Conservation (phyloP, 2,113 vertebrate species). For the Tautogolabrus adspersus region DNA sequence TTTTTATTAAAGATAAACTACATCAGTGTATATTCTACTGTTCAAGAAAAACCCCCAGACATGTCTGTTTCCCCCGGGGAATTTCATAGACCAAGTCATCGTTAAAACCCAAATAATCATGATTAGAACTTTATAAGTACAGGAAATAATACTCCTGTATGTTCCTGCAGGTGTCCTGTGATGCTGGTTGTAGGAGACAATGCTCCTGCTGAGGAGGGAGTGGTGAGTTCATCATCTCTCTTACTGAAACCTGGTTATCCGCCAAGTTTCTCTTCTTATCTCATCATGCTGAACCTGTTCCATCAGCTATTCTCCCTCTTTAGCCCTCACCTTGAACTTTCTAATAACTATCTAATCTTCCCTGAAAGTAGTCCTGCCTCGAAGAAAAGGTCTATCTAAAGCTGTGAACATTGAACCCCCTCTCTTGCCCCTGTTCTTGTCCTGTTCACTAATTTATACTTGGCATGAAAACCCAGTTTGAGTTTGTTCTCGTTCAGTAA, state of each 20-base stretch:
- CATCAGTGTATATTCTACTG: too few relatives aligned
- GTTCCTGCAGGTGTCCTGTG: constrained; percentile 88
- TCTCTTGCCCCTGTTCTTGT: neutral
- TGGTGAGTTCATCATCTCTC: constrained; percentile 86
- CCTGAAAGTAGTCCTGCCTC: neutral
- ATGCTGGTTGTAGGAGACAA: constrained; percentile 99
- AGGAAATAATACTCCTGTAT: too few relatives aligned
- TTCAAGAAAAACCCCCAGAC: too few relatives aligned
- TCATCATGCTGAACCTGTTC: neutral
- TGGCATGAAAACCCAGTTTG: constrained; percentile 5
- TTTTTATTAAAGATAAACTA: too few relatives aligned
- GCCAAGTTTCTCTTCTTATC: neutral
- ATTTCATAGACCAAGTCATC: too few relatives aligned
- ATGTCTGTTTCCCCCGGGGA: too few relatives aligned
- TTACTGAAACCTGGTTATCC: neutral
- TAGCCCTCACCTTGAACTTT: neutral
- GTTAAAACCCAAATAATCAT: too few relatives aligned
- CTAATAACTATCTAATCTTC: neutral
- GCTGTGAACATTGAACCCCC: neutral
- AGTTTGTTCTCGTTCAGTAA: constrained; percentile 43
- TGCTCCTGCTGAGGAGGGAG: constrained; percentile 93
- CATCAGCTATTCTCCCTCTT: neutral
- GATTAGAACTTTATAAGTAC: too few relatives aligned
- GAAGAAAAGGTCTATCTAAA: neutral
- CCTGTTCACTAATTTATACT: constrained; percentile 31